These are phyloP conservation scores for Hippocampus zosterae DNA, from an alignment of 2,113 vertebrate genomes.

Conservation along the genomic window DNA sequence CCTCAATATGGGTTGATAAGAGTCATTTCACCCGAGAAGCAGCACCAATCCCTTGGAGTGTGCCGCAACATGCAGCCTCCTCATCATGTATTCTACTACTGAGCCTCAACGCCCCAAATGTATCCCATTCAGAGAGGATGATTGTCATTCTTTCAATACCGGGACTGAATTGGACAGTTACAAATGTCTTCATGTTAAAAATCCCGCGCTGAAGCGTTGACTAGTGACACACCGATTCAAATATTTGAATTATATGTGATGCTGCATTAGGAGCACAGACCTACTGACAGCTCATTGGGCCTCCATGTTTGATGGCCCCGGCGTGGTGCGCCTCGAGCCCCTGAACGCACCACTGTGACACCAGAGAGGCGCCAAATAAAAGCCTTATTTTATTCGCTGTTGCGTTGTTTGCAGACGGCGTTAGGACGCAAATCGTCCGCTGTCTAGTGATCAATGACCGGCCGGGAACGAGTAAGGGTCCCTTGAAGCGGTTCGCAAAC, in stretches of 20 bases:
- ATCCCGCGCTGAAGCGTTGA: background rate
- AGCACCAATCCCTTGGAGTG: constrained; percentile 6
- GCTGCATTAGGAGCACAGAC: constrained; percentile 38
- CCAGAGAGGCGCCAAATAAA: constrained; percentile 5
- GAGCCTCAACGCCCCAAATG: constrained; percentile 25
- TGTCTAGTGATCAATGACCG: constrained; percentile 25
- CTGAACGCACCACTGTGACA: constrained; percentile 30
- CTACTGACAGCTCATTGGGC: constrained; percentile 50
- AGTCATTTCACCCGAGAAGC: constrained; percentile 12
- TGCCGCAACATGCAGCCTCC: constrained; percentile 46
- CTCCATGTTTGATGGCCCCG: constrained; percentile 43
- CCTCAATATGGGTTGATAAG: constrained; percentile 21
- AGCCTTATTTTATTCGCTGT: constrained; percentile 26
- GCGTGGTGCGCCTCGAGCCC: constrained; percentile 40
- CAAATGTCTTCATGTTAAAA: background rate
- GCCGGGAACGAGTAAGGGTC: background rate
- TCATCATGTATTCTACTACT: constrained; percentile 61
- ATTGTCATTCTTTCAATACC: background rate
- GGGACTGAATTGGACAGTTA: background rate
- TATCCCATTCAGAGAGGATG: constrained; percentile 22
- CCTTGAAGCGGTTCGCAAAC: background rate
- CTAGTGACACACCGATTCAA: background rate
- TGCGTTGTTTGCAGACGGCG: constrained; percentile 1
- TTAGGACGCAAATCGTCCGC: constrained; percentile 20
- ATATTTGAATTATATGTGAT: constrained; percentile 8